A percentile compares a stretch with the other conserved stretches of the same genome.
Evolutionary conservation across 2,113 vertebrate species (phyloP).

Genomic region (human (Homo sapiens)): GRCh38 chr9:30580501-30581000

Average conservation of each 20-base stretch:
- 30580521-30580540: not conserved
- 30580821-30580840: fast-evolving
- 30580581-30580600: not conserved
- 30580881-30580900: not conserved
- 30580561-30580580: not conserved
- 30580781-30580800: not conserved
- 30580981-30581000: not conserved
- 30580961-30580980: not conserved
- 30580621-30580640: fast-evolving
- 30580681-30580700: not conserved
- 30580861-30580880: not conserved
- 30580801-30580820: not conserved
- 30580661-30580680: not conserved
- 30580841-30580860: not conserved
- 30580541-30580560: not conserved
- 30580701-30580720: not conserved
- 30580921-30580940: not conserved
- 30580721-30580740: not conserved
- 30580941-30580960: not conserved
- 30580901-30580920: not conserved
- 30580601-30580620: not conserved
- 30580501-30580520: not conserved
- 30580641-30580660: not conserved
- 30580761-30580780: not conserved
- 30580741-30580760: not conserved